A percentile compares a stretch with the other conserved stretches of the same genome.
phyloP scores from a whole-genome alignment of 2,888 invertebrate species.

The Aspidiotus destructor region DNA sequence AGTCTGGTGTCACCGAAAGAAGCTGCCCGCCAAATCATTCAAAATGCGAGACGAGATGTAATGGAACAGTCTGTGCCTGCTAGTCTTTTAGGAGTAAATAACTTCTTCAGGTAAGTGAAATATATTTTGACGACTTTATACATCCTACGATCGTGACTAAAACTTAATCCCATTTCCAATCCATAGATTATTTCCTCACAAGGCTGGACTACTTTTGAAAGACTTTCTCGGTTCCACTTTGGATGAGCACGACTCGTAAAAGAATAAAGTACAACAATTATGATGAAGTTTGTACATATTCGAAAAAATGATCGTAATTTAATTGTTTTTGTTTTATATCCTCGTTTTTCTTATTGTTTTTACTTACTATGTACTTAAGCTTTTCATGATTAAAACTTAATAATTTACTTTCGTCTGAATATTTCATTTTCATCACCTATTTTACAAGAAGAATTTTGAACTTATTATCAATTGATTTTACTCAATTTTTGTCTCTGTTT shows the following conservation, averaged over 20 bases:
- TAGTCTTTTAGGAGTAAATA: slow-evolving; percentile 49
- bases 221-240: slow-evolving; percentile 28
- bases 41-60: slow-evolving; percentile 55
- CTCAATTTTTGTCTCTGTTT: too few species aligned
- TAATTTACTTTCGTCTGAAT: too few species aligned
- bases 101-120: slow-evolving; percentile 41
- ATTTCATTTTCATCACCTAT: too few species aligned
- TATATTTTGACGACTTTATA: neutral
- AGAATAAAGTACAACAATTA: neutral
- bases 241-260: slow-evolving; percentile 25
- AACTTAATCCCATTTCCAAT: neutral
- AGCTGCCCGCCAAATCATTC: slow-evolving; percentile 56
- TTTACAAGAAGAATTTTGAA: too few species aligned
- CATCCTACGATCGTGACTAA: neutral
- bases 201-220: slow-evolving; percentile 20
- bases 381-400: too few species aligned
- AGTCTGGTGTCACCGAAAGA: slow-evolving; percentile 53
- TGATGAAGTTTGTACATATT: too few species aligned
- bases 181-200: slow-evolving; percentile 24
- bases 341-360: too few species aligned
- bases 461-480: too few species aligned
- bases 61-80: slow-evolving; percentile 56
- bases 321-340: too few species aligned
- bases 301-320: too few species aligned
- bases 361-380: too few species aligned